These are phyloP conservation scores for Osmoderma eremita DNA, from an alignment of 2,888 invertebrate genomes.

Conservation along the genomic window DNA sequence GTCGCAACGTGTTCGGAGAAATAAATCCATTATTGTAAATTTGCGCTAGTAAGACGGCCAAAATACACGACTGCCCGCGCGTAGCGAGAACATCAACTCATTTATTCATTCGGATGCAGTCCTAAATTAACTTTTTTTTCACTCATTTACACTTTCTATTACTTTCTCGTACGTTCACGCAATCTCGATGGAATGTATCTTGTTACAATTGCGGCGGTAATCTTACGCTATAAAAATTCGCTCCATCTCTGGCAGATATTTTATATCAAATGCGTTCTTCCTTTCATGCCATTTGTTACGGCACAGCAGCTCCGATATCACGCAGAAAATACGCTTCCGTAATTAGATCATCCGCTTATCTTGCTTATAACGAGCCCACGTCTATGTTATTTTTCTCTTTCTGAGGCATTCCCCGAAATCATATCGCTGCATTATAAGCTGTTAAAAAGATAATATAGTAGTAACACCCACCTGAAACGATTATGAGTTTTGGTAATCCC, in stretches of 20 bases:
- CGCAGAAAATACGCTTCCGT: constrained; percentile 15
- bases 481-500: constrained; percentile 6
- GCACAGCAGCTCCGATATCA: neutral
- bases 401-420: constrained; percentile 8
- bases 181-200: too few species aligned
- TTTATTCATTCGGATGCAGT: too few species aligned
- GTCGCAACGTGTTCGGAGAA: constrained; percentile 51
- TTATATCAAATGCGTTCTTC: too few species aligned
- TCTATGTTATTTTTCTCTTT: constrained; percentile 3
- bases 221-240: too few species aligned
- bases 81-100: too few species aligned
- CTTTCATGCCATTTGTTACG: too few species aligned
- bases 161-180: too few species aligned
- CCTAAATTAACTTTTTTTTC: neutral
- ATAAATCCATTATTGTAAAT: constrained; percentile 51
- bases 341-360: constrained; percentile 13
- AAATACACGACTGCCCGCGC: too few species aligned
- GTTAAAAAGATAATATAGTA: constrained; percentile 7
- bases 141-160: neutral
- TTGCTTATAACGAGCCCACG: constrained; percentile 10
- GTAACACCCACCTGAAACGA: constrained; percentile 5
- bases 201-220: too few species aligned
- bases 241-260: too few species aligned
- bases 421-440: constrained; percentile 1
- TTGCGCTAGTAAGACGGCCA: constrained; percentile 17